These are phyloP conservation scores for Amphimallon solstitiale DNA, from an alignment of 2,888 invertebrate genomes.

Conservation along the genomic window DNA sequence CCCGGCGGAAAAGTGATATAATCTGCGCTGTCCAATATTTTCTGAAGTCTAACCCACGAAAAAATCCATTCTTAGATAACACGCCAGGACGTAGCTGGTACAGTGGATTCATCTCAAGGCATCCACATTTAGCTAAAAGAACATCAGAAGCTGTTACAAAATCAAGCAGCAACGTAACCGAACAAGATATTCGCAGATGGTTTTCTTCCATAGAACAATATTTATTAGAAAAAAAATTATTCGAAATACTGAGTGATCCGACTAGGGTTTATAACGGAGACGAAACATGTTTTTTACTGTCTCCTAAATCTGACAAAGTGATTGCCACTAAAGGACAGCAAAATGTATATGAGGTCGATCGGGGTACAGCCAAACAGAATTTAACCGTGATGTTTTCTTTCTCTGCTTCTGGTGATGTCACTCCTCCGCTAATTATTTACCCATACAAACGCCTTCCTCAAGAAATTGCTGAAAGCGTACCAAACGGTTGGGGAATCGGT, in stretches of 20 bases:
- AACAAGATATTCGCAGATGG: no score
- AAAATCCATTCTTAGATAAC: no score
- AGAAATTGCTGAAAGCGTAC: slow-evolving; percentile 16
- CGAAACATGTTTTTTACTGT: slow-evolving; percentile 54
- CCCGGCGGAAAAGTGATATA: no score
- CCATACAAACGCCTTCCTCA: slow-evolving; percentile 54
- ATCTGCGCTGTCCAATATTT: no score
- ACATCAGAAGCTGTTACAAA: no score
- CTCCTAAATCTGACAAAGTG: slow-evolving; percentile 49
- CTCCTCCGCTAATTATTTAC: slow-evolving; percentile 53
- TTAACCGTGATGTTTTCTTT: slow-evolving; percentile 52
- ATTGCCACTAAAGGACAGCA: slow-evolving; percentile 46
- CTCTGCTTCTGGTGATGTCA: slow-evolving; percentile 44
- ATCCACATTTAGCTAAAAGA: no score
- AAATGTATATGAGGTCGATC: slow-evolving; percentile 48
- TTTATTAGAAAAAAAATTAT: slow-evolving; percentile 42
- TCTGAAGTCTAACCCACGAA: no score
- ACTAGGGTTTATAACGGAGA: slow-evolving; percentile 54
- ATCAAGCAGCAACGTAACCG: no score
- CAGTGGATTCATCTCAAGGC: no score
- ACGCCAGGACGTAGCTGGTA: no score
- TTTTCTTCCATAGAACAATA: slow-evolving; percentile 46
- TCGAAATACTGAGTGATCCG: slow-evolving; percentile 51
- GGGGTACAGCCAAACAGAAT: slow-evolving; percentile 45
- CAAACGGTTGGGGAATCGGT: slow-evolving; percentile 56